Conservation (phyloP, 2,113 vertebrate genomes). For the Amphilophus citrinellus region DNA sequence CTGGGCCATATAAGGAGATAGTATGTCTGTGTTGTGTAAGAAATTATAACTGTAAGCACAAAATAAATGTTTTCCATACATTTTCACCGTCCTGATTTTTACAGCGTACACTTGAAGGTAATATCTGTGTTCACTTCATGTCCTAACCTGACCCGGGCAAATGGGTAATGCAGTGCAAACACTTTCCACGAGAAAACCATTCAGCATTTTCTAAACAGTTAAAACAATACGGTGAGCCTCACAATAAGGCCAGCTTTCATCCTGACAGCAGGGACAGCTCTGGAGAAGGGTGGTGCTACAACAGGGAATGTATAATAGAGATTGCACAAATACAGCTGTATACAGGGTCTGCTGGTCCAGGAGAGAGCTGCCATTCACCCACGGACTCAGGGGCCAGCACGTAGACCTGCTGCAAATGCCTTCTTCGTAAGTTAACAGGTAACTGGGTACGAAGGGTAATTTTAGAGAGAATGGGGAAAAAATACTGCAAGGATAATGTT, state of each 20-base stretch:
- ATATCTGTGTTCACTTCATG: constrained; percentile 22
- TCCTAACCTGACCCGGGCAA: constrained; percentile 40
- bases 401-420: constrained; percentile 53
- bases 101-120: not conserved
- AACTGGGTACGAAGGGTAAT: not conserved
- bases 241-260: constrained; percentile 70
- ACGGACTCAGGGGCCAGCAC: constrained; percentile 15
- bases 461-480: not conserved
- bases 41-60: constrained; percentile 69
- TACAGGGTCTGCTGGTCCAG: constrained; percentile 37
- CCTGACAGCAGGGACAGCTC: constrained; percentile 55
- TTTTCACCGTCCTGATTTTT: constrained; percentile 26
- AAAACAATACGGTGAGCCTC: constrained; percentile 67
- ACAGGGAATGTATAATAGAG: constrained; percentile 61
- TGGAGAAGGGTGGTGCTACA: constrained; percentile 64
- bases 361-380: constrained; percentile 30
- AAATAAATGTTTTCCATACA: constrained; percentile 72
- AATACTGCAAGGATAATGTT: not conserved
- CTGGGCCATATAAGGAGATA: constrained; percentile 72
- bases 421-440: constrained; percentile 56
- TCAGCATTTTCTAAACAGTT: constrained; percentile 81
- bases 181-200: constrained; percentile 71
- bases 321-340: constrained; percentile 51
- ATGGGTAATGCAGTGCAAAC: constrained; percentile 76
- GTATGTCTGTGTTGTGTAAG: constrained; percentile 47